These are phyloP conservation scores for Monomorium pharaonis DNA, from an alignment of 1,140 invertebrate species.

Conservation along the genomic window DNA sequence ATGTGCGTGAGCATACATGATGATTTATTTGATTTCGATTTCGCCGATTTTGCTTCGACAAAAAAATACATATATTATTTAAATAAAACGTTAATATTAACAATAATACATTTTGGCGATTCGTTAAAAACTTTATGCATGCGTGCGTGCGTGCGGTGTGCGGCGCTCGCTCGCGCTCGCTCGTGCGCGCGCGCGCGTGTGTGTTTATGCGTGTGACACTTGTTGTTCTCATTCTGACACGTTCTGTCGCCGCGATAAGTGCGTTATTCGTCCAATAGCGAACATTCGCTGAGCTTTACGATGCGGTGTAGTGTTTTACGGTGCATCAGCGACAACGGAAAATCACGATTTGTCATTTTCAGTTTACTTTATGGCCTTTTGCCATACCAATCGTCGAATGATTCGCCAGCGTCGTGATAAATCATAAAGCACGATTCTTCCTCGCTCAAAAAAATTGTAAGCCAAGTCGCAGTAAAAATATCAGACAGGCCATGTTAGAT, in stretches of 20 bases:
- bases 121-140: conserved; percentile 6
- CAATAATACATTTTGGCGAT: not conserved
- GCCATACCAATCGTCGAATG: not conserved
- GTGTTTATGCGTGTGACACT: not conserved
- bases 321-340: conserved; percentile 37
- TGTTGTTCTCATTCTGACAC: conserved; percentile 6
- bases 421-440: not conserved
- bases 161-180: no score
- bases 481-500: conserved; percentile 2
- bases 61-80: not conserved
- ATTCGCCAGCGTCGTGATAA: not conserved
- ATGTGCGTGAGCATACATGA: not conserved
- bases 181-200: not conserved
- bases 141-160: not conserved
- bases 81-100: not conserved
- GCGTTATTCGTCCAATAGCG: conserved; percentile 30
- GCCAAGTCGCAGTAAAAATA: not conserved
- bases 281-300: conserved; percentile 58
- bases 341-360: conserved; percentile 34
- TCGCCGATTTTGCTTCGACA: not conserved
- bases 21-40: not conserved
- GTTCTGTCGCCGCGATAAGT: not conserved
- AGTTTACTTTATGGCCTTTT: conserved; percentile 18
- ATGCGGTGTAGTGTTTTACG: not conserved
- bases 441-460: not conserved